Base-by-base conservation (phyloP, 2,888 invertebrate species). In the Idaea straminata region DNA sequence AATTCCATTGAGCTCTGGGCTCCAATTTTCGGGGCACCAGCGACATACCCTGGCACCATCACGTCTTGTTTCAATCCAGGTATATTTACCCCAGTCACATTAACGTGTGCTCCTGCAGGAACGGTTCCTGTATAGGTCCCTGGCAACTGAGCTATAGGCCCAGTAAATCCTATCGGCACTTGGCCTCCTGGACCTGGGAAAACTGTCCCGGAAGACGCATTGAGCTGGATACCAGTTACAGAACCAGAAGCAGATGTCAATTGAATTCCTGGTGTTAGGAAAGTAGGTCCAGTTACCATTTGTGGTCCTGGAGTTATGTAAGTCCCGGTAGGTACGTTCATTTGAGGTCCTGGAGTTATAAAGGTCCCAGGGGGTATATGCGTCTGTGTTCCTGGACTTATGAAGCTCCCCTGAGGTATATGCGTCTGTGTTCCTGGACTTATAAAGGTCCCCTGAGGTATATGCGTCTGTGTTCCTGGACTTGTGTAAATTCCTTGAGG, bases 1-100 rank as follows among this genome's bases (percentile, higher is more conserved):
- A 71, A 66, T 38, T 74, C 74, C 62, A 68, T 67, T 7, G 74
- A 74, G 15, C 60, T 64, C 62, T 72, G 74, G 13, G 63, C 34
- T 7, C 35, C 62, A 34, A 66, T 34, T 25, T 59, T 59, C 1
- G 59, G 59, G 10, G 34, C 58, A 15, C 58, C 58, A 16, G 58
- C 15, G 6, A 59, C 15, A 6, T 7, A n/a, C 6, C 58, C 58
- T 59, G 59, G 59, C 34, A 59, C 34, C 16, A 13, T 59, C 59
- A 59, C 34, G 5, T 59, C 47, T 47, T 47, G 47, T 47, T 47
- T 47, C 7, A 47, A 47, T 47, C 47, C 47, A 47, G 47, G 47
- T 7, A 47, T 13, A 47, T 47, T 47, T 47, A 47, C 47, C 13
- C 13, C 47, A 47, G 47, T 47, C 10, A 47, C 47, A 47, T 47